Base-by-base conservation (phyloP, 2,113 vertebrate species). In the Tychaedon coryphoeus region DNA sequence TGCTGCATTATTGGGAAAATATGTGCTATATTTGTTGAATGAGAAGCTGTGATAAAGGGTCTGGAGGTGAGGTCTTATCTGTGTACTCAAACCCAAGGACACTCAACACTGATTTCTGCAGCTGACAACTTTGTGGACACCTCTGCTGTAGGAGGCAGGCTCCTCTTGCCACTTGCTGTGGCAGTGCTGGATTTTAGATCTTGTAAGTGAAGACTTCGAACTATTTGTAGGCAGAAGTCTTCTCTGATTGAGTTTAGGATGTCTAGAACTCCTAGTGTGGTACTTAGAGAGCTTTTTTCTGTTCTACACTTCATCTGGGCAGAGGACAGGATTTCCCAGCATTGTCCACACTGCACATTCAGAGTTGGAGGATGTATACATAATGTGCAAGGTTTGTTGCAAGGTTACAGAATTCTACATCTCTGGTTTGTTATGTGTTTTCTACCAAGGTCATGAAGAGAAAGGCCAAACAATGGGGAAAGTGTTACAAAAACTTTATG, bases 281-380 rank as follows among this genome's bases (percentile, higher is more conserved):
- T 60, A 25, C 51, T 74, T 34, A 9, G 61, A 86, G 57, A 86
- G 24, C 29, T n/a, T 6, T 53, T 38, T 91, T 94, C 91, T 92
- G 10, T 89, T 45, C 70, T 64, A 1, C 12, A 17, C 54, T 74
- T 79, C 45, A 56, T 72, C 56, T 90, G 66, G 53, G 34, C 74
- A 82, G 71, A 90, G 47, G 43, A 92, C 91, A 90, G 85, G 90
- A 90, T 96, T 95, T 96, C 94, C 93, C 92, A 94, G 88, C 84
- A 94, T 93, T 97, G 93, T 92, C 74, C 76, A 57, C 29, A 2
- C 36, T 38, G 34, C 24, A 19, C 66, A 14, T 70, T 86, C 33
- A 28, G 33, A 67, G 60, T 31, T 90, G 67, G 84, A 86, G 81
- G 60, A 91, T 90, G 62, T 88, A 70, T 64, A 31, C 23, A 57